These are phyloP conservation scores for Cricetomys ansorgei DNA, from an alignment of 2,113 vertebrate genomes.

Conservation along the genomic window DNA sequence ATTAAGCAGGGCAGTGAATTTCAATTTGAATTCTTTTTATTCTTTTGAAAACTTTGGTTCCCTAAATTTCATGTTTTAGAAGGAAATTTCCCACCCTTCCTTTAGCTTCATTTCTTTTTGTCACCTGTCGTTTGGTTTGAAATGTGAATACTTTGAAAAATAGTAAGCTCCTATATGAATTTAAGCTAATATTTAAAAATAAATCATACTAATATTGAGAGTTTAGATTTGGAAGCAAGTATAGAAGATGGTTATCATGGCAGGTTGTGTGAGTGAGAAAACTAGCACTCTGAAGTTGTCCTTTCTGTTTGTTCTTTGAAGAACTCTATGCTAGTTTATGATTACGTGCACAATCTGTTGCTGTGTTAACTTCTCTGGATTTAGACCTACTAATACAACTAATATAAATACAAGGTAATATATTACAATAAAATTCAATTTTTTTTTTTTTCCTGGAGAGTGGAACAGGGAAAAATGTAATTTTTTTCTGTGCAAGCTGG, in stretches of 20 bases:
- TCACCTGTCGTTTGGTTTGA: conserved; percentile 43
- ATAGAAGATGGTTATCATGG: background rate
- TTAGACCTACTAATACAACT: background rate
- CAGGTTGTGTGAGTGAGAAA: background rate
- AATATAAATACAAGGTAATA: too few relatives aligned
- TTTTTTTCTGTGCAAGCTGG: background rate
- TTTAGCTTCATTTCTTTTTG: background rate
- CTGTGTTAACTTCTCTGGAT: background rate
- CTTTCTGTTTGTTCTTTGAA: conserved; percentile 22
- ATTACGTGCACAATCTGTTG: background rate
- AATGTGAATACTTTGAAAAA: conserved; percentile 40
- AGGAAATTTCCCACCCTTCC: background rate
- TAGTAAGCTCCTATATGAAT: background rate
- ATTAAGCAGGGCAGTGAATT: background rate
- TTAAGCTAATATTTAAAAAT: conserved; percentile 39
- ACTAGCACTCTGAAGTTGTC: background rate
- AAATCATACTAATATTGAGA: conserved; percentile 13
- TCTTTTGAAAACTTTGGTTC: conserved; percentile 4
- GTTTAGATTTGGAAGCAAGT: background rate
- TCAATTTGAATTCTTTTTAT: conserved; percentile 18
- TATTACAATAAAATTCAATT: background rate
- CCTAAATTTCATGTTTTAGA: background rate
- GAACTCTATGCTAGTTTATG: background rate
- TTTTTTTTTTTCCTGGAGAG: background rate
- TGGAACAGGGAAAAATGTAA: background rate